Evolutionary conservation across 2,888 invertebrate genomes (phyloP), one percentile per base, ranked within the genome.

Genomic region (Sinodicranocentrus sp.): DNA sequence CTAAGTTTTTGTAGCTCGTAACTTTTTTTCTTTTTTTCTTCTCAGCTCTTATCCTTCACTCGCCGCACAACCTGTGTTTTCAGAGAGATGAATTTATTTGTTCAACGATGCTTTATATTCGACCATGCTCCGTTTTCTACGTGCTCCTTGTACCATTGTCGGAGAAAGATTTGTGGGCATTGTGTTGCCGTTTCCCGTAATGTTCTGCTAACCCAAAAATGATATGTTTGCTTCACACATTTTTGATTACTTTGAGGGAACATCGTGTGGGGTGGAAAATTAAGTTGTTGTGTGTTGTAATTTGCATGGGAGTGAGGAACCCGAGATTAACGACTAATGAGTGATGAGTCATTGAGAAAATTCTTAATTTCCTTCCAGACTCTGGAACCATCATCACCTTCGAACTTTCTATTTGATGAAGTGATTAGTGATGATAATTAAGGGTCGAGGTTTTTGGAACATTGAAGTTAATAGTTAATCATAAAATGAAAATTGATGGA

Each of bases 41-140:
- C 61, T 61, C 25, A 23, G 19, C 21, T 57, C 23, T 57, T 48
- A n/a, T 48, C 6, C 61, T 61, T 61, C 25, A 48, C 52, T 28
- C 19, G 26, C 23, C 67, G 43, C 52, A 48, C 67, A 65, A 73
- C 70, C 26, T 33, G n/a, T 43, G 52, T 65, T 33, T 26, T 44
- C 21, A 0, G 0, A 63, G 15, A 63, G 52, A 80, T 63, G 79
- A 72, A 80, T 78, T 75, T 75, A 75, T 75, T 82, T 75, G 57
- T 59, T 73, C 48, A 61, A 23, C 28, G 26, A 28, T 59, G 61
- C 75, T 54, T 52, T 39, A 23, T 75, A 65, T 17, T 65, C n/a
- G 21, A n/a, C n/a, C n/a, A n/a, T n/a, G n/a, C 21, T 33, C 28
- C 2, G 19, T 21, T 59, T 59, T 59, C 28, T 33, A 0, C 39